Evolutionary conservation across 2,888 invertebrate genomes (phyloP).

Genomic region (Apoderus coryli): DNA sequence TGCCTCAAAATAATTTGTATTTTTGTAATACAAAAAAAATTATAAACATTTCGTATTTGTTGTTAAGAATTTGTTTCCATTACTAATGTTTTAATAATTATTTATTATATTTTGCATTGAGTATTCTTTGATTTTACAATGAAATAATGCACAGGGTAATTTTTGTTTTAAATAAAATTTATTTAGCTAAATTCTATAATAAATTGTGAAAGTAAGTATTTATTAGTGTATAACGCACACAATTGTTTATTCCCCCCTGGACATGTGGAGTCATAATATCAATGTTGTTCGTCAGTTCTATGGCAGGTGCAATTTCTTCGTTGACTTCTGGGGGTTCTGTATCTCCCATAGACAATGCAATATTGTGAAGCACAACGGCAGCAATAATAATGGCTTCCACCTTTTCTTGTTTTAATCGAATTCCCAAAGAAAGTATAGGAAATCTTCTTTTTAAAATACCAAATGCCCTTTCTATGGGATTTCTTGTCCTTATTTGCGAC

Average conservation of each 20-base stretch:
- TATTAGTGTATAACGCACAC: not conserved
- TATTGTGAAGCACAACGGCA: conserved; percentile 17
- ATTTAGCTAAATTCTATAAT: not conserved
- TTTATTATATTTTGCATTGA: no score
- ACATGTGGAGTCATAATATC: not conserved
- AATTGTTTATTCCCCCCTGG: not conserved
- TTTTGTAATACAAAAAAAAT: no score
- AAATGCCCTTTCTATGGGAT: conserved; percentile 20
- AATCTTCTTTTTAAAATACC: conserved; percentile 21
- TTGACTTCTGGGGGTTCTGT: conserved; percentile 6
- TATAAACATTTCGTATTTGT: no score
- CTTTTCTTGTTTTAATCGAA: conserved; percentile 17
- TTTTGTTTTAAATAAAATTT: not conserved
- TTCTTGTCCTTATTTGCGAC: conserved; percentile 19
- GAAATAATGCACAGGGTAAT: conserved; percentile 2
- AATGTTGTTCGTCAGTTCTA: conserved; percentile 3
- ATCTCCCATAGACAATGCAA: conserved; percentile 11
- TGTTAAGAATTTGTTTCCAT: no score
- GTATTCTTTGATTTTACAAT: no score
- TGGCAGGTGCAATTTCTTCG: conserved; percentile 10
- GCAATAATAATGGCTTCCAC: conserved; percentile 16
- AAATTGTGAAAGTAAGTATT: not conserved
- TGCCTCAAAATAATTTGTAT: no score
- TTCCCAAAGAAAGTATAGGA: conserved; percentile 21
- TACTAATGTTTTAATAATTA: no score